Evolutionary conservation across 2,113 vertebrate genomes (phyloP).

Genomic region (Pristiophorus japonicus): DNA sequence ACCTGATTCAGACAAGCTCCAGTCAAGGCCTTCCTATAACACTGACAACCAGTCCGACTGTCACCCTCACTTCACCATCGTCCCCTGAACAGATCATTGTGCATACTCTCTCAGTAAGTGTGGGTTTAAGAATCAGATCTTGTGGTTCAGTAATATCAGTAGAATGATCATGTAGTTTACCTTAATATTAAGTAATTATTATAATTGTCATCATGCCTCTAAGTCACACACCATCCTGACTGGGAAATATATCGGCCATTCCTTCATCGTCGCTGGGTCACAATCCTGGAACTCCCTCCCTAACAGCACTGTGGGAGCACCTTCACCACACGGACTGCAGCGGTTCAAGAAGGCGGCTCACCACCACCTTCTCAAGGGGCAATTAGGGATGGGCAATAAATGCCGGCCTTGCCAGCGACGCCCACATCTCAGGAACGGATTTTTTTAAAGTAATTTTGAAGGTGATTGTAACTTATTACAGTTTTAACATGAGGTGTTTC

Average conservation of each 20-base stretch:
- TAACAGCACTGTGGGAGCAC: no score
- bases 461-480: background rate
- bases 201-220: background rate
- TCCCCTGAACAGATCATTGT: slow-evolving; percentile 96
- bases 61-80: slow-evolving; percentile 81
- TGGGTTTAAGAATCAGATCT: background rate
- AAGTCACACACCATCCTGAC: no score
- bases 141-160: background rate
- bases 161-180: background rate
- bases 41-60: slow-evolving; percentile 70
- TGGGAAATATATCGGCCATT: no score
- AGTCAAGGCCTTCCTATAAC: slow-evolving; percentile 86
- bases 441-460: background rate
- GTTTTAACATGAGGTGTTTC: background rate
- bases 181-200: background rate
- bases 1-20: slow-evolving; percentile 84
- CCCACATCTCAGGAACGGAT: no score
- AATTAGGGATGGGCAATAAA: no score
- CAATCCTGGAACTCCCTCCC: no score
- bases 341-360: no score
- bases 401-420: no score
- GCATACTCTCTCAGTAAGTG: slow-evolving; percentile 82
- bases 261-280: no score
- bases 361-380: no score
- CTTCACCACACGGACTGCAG: no score